These are phyloP conservation scores for Oreochromis niloticus DNA, from an alignment of 2,113 vertebrate species.

Conservation along the genomic window DNA sequence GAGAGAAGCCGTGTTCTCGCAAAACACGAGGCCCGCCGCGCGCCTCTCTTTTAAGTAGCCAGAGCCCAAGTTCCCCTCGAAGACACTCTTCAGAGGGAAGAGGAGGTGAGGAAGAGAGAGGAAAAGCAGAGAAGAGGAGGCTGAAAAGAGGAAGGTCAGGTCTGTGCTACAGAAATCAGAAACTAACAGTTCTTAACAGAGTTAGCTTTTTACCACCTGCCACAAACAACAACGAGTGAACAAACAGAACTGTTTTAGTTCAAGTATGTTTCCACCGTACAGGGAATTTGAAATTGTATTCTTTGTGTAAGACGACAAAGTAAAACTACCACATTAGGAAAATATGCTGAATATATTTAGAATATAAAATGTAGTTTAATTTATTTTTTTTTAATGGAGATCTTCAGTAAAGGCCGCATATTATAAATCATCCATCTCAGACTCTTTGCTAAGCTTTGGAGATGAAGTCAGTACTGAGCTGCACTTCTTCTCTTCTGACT, in stretches of 20 bases:
- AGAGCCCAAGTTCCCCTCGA: constrained; percentile 91
- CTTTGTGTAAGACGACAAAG: not conserved
- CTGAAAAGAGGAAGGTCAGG: constrained; percentile 34
- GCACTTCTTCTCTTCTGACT: not conserved
- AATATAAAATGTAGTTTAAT: not conserved
- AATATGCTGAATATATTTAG: not conserved
- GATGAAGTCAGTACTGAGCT: not conserved
- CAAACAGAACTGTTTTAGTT: not conserved
- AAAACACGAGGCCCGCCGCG: constrained; percentile 91
- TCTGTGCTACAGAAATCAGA: not conserved
- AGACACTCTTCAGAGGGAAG: constrained; percentile 84
- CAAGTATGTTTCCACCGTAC: not conserved
- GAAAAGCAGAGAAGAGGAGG: constrained; percentile 56
- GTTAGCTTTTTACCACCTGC: not conserved
- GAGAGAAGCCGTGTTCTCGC: constrained; percentile 93
- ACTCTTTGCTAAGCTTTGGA: not conserved
- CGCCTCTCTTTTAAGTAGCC: constrained; percentile 92
- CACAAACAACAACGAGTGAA: not conserved
- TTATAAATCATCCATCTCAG: not conserved
- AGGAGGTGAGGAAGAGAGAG: not conserved
- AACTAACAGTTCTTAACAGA: not conserved
- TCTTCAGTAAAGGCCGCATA: not conserved
- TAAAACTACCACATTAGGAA: not conserved
- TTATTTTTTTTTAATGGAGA: not conserved
- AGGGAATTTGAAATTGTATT: not conserved